These are phyloP conservation scores for Pseudomyrmex concolor DNA, from an alignment of 1,140 invertebrate species.

Conservation along the genomic window DNA sequence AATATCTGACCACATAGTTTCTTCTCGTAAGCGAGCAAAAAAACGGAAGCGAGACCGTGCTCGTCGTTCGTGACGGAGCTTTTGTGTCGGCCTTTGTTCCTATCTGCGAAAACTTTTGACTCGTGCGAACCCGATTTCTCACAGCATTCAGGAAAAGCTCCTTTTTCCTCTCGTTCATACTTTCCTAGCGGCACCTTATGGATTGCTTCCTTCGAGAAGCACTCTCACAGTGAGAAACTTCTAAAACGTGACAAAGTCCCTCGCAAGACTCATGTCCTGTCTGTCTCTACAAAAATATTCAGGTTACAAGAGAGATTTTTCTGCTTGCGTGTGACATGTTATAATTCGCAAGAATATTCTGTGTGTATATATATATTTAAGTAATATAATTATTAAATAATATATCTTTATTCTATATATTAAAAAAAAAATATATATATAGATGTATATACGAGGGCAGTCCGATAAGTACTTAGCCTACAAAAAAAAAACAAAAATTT, in stretches of 20 bases:
- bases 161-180: constrained; percentile 35
- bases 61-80: constrained; percentile 60
- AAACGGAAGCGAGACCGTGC: constrained; percentile 63
- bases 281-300: constrained; percentile 43
- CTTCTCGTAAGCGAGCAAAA: background rate
- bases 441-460: background rate
- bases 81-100: constrained; percentile 67
- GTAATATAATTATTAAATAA: too few species aligned
- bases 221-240: constrained; percentile 60
- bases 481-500: too few species aligned
- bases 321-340: background rate
- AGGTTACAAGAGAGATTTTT: constrained; percentile 11
- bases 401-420: background rate
- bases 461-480: too few species aligned
- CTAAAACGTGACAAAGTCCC: constrained; percentile 62
- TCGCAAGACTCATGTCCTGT: constrained; percentile 5
- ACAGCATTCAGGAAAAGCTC: constrained; percentile 65
- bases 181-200: constrained; percentile 18
- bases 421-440: background rate
- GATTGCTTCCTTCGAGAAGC: constrained; percentile 57
- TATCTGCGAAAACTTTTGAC: constrained; percentile 63
- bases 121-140: constrained; percentile 47
- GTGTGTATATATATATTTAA: too few species aligned
- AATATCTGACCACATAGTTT: constrained; percentile 14
- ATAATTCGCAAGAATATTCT: background rate